Evolutionary conservation across 2,113 vertebrate species (phyloP).

Genomic region (Pristiophorus japonicus): DNA sequence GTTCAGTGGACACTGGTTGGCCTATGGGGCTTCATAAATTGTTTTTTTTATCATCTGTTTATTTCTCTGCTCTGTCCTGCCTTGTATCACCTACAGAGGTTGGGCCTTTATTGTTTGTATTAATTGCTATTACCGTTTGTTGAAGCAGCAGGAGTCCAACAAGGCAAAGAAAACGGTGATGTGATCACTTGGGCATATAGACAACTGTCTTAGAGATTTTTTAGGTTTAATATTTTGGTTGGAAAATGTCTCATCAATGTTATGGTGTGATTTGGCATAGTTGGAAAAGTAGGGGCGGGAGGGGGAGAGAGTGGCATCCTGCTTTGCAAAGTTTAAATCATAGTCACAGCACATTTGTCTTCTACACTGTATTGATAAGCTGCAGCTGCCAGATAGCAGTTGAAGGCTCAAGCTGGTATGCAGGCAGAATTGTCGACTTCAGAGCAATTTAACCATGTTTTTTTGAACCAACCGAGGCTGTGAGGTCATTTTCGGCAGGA

Average conservation of each 20-base stretch:
- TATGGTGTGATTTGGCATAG: background rate
- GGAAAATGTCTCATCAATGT: background rate
- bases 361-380: background rate
- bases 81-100: background rate
- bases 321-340: conserved; percentile 24
- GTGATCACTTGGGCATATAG: background rate
- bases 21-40: background rate
- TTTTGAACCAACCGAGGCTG: conserved; percentile 1
- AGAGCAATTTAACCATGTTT: conserved; percentile 9
- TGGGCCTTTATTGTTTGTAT: background rate
- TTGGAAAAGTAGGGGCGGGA: background rate
- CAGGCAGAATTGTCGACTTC: conserved; percentile 24
- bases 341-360: background rate
- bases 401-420: conserved; percentile 21
- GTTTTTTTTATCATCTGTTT: background rate
- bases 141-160: background rate
- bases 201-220: background rate
- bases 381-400: conserved; percentile 26
- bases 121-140: background rate
- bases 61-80: background rate
- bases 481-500: conserved; percentile 18
- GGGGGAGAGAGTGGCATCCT: background rate
- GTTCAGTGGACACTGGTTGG: background rate
- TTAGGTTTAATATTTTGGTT: conserved; percentile 1
- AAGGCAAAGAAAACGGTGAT: background rate